phyloP scores from a whole-genome alignment of 2,888 invertebrate species.

The Ephialtes manifestator region DNA sequence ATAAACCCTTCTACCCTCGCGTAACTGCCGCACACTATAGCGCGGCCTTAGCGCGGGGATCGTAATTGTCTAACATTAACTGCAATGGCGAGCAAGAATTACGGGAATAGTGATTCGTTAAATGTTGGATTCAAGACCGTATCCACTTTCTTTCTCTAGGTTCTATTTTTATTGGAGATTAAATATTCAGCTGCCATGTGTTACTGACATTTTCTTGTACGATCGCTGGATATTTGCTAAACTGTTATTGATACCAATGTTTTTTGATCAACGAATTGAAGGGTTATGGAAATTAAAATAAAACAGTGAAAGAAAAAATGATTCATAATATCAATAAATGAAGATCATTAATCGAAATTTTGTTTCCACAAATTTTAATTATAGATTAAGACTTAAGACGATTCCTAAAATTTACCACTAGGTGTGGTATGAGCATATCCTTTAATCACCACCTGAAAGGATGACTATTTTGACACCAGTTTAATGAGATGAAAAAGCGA shows the following conservation, averaged over 20 bases:
- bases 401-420: too few relatives aligned
- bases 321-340: too few relatives aligned
- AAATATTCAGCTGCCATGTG: not conserved
- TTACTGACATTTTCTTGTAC: not conserved
- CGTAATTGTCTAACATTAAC: constrained; percentile 50
- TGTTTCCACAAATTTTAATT: too few relatives aligned
- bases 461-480: too few relatives aligned
- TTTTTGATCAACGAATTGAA: too few relatives aligned
- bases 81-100: constrained; percentile 29
- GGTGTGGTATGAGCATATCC: too few relatives aligned
- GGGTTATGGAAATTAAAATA: too few relatives aligned
- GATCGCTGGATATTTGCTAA: not conserved
- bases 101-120: constrained; percentile 17
- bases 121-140: constrained; percentile 18
- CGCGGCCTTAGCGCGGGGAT: constrained; percentile 30
- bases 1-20: constrained; percentile 61
- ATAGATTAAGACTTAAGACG: too few relatives aligned
- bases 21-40: constrained; percentile 42
- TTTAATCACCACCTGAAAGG: too few relatives aligned
- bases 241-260: not conserved
- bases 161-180: not conserved
- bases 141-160: not conserved
- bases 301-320: too few relatives aligned
- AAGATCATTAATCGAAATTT: too few relatives aligned
- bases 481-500: not conserved